Base-by-base conservation (phyloP, 2,113 vertebrate genomes). In the Oryzias celebensis region DNA sequence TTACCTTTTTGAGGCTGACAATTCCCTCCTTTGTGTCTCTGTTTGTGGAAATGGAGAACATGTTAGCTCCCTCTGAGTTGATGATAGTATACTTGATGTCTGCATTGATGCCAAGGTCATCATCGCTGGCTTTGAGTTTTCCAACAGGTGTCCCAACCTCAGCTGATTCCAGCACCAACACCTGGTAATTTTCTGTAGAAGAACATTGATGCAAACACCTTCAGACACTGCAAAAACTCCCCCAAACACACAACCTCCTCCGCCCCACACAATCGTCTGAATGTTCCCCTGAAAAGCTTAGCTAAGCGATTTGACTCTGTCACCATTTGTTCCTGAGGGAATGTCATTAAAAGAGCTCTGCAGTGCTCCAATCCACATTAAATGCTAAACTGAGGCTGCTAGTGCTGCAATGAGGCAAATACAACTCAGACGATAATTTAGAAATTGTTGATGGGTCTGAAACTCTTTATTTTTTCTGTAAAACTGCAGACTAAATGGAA, bases 71-170 rank as follows among this genome's bases (percentile, higher is more conserved):
- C 53, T 99, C 97, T 0, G 95, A 94, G 58, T 96, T 97, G 62
- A 94, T 93, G 80, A 99, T 96, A 63, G 93, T 95, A 74, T 99
- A 99, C 42, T 92, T 95, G 91, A 98, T 97, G 51, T 98, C 96
- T 8, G 96, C 95, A 36, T 98, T 99, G 57, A 93, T 65, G 23
- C 97, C 96, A 0, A 94, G 93, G 77, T 99, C 97, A 45, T 96
- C 94, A 60, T 99, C 97, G 4, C 94, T 95, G 52, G 97, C 97
- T 86, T 97, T 98, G 80, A 99, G 98, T 91, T 98, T 98, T 16
- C 97, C 97, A 42, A 99, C 96, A 14, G 95, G 93, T 65, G 95
- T 96, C 23, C 96, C 96, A 26, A 98, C 94, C 91, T 95, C 91
- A 62, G 96, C 96, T 0, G 96, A 97, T 80, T 99, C 97, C 15